These are phyloP conservation scores for Amiota minor DNA, from an alignment of 2,888 invertebrate genomes.

Conservation along the genomic window DNA sequence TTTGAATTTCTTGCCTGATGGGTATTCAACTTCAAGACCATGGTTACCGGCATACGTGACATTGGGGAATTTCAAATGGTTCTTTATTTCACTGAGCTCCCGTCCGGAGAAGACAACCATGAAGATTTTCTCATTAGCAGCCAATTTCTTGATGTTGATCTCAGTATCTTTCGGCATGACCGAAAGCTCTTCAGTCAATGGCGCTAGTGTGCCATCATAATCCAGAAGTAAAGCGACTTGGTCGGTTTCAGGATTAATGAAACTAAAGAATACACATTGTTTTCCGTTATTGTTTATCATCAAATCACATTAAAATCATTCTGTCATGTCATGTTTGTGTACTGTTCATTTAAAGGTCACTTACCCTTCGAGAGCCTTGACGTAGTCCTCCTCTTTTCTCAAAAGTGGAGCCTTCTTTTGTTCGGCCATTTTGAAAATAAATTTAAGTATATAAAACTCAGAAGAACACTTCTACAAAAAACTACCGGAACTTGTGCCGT, in stretches of 20 bases:
- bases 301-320: not conserved
- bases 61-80: conserved; percentile 77
- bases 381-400: conserved; percentile 71
- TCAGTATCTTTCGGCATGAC: conserved; percentile 82
- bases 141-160: conserved; percentile 79
- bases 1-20: conserved; percentile 83
- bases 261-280: conserved; percentile 54
- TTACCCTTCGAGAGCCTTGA: conserved; percentile 72
- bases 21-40: conserved; percentile 83
- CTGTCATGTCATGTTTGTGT: not conserved
- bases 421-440: conserved; percentile 66
- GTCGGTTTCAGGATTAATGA: conserved; percentile 77
- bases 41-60: conserved; percentile 86
- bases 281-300: not conserved
- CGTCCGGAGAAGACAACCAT: conserved; percentile 83
- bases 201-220: conserved; percentile 85
- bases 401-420: conserved; percentile 73
- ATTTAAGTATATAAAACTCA: conserved; percentile 28
- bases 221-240: conserved; percentile 82
- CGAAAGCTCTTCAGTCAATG: conserved; percentile 80
- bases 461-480: conserved; percentile 10
- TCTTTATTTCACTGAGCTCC: conserved; percentile 82
- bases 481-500: conserved; percentile 60
- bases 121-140: conserved; percentile 82
- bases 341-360: conserved; percentile 27